Evolutionary conservation across 2,113 vertebrate species (phyloP), one percentile per base, ranked within the genome.

Genomic region (Lasiurus borealis): DNA sequence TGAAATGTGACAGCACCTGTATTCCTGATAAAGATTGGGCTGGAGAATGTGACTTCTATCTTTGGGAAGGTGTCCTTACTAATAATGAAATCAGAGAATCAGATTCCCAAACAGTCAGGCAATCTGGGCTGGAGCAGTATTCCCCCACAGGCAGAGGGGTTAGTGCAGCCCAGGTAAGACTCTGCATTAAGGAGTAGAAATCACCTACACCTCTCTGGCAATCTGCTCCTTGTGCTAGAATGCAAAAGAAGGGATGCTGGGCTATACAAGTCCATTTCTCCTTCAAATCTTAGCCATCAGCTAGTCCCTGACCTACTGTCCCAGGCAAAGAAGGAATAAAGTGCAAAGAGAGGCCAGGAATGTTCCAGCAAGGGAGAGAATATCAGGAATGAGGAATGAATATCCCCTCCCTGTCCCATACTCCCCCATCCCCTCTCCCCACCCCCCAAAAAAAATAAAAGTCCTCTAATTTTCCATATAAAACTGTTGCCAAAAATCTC

Each of bases 111-210:
- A 12, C 16, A 16, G 14, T 40, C 14, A 29, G 23, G 19, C 31
- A 72, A 34, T 3, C 21, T 29, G 59, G 46, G 21, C 72, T 85
- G 4, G 46, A 73, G n/a, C 46, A 52, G 2, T 2, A 50, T 5
- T 31, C 7, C 2, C 29, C 10, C 0, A 0, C 0, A 0, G 40
- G 25, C 6, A 69, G 2, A 16, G 16, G 73, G 0, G 12, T 16
- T n/a, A 23, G 3, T n/a, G 14, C 6, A 15, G 16, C 8, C 11
- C 7, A 16, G 19, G 23, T 4, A 23, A 91, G 46, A 34, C 14
- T 40, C 81, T 9, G 23, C 15, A 2, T n/a, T n/a, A 15, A 92
- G 19, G 8, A 75, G 8, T 14, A 34, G 21, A 16, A 48, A 25
- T 29, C 0, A 8, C 7, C 19, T 16, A 6, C 27, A 40, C 25